phyloP scores from a whole-genome alignment of 2,888 invertebrate genomes.

The Phyto melanocephala region DNA sequence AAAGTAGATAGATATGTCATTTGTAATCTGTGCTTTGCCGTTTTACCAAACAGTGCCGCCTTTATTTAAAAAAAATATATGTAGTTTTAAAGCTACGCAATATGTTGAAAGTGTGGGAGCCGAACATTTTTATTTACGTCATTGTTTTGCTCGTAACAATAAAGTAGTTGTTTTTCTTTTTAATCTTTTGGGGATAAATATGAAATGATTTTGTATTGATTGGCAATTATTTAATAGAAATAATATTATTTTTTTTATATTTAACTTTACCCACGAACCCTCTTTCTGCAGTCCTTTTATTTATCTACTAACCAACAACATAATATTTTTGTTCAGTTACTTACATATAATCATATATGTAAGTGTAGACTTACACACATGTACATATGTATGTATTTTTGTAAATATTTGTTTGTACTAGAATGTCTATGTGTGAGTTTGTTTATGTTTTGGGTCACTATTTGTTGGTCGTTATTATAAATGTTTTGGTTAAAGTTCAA shows the following conservation, averaged over 20 bases:
- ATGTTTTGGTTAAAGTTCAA: conserved; percentile 28
- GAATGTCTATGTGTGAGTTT: neutral
- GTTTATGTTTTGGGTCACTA: conserved; percentile 16
- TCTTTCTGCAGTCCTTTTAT: neutral
- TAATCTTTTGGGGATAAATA: conserved; percentile 52
- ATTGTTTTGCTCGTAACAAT: neutral
- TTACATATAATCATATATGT: conserved; percentile 19
- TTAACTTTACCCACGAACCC: conserved; percentile 8
- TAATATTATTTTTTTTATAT: conserved; percentile 33
- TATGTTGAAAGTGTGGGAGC: neutral
- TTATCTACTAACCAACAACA: neutral
- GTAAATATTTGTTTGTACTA: conserved; percentile 16
- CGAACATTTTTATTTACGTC: no score
- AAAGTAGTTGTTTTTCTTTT: conserved; percentile 4
- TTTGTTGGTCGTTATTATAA: neutral
- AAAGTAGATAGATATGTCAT: conserved; percentile 17
- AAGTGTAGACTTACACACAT: conserved; percentile 54
- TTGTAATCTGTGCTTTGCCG: no score
- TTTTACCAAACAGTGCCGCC: no score
- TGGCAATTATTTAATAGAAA: conserved; percentile 48
- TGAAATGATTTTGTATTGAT: conserved; percentile 41
- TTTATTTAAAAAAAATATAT: no score
- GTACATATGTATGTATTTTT: conserved; percentile 39
- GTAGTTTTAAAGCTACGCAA: neutral
- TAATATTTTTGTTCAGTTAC: neutral